Evolutionary conservation across 2,113 vertebrate genomes (phyloP).

Genomic region (Anseranas semipalmata): DNA sequence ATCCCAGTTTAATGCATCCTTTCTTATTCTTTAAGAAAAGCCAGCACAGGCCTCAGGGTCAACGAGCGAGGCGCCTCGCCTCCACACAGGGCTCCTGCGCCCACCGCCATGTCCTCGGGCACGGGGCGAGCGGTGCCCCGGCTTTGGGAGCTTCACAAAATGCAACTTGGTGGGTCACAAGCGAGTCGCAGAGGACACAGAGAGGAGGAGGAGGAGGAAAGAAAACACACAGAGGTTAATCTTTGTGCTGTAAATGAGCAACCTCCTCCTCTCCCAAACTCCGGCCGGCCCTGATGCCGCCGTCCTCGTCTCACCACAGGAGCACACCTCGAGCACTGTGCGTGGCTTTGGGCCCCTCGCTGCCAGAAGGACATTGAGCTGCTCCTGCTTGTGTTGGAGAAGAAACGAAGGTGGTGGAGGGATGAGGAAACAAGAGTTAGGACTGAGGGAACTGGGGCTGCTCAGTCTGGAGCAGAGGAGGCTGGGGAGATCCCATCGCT

Average conservation of each 20-base stretch:
- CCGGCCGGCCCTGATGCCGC: not conserved
- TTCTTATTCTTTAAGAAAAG: not conserved
- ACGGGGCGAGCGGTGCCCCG: not conserved
- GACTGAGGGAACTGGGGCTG: too few relatives aligned
- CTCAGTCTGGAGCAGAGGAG: too few relatives aligned
- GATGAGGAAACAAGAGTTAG: too few relatives aligned
- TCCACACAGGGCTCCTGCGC: not conserved
- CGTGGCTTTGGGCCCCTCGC: too few relatives aligned
- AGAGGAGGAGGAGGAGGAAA: too few relatives aligned
- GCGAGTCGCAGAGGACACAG: not conserved
- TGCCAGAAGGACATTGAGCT: too few relatives aligned
- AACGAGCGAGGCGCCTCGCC: not conserved
- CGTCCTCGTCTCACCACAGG: not conserved
- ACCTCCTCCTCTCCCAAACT: not conserved
- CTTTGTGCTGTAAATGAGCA: not conserved
- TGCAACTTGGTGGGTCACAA: not conserved
- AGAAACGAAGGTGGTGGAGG: too few relatives aligned
- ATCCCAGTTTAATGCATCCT: not conserved
- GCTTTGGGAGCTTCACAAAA: not conserved
- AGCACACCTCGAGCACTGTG: too few relatives aligned
- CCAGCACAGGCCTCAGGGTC: not conserved
- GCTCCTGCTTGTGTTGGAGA: too few relatives aligned
- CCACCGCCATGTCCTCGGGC: not conserved
- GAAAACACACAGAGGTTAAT: not conserved
- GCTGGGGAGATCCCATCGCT: too few relatives aligned